Evolutionary conservation across 1,140 invertebrate species (phyloP).

Genomic region (Rhagoletis pomonella): DNA sequence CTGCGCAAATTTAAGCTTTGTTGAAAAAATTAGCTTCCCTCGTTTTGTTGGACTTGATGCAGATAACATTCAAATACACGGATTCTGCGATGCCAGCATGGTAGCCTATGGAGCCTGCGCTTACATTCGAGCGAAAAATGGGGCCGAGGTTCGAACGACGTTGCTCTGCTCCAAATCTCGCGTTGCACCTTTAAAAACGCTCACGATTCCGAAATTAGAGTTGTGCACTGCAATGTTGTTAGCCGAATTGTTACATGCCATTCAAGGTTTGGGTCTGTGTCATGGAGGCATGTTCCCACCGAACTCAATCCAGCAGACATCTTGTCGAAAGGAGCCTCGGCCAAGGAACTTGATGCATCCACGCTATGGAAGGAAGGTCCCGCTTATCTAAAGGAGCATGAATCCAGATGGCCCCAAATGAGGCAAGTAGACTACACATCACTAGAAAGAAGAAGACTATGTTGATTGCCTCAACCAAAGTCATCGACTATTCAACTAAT

Average conservation of each 20-base stretch:
- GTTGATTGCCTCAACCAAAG: too few species aligned
- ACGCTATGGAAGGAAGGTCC: too few species aligned
- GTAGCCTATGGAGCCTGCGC: conserved; percentile 69
- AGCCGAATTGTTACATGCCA: conserved; percentile 59
- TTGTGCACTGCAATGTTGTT: conserved; percentile 61
- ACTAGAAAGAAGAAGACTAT: too few species aligned
- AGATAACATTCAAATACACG: too few species aligned
- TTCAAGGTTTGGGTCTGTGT: conserved; percentile 55
- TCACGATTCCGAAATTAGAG: conserved; percentile 65
- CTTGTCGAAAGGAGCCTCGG: conserved; percentile 63
- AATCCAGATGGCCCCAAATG: too few species aligned
- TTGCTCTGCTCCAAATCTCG: conserved; percentile 67
- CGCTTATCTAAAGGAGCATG: too few species aligned
- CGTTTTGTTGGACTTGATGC: too few species aligned
- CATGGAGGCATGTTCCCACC: conserved; percentile 67
- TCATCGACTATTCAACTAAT: too few species aligned
- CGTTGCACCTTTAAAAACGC: conserved; percentile 64
- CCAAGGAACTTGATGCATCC: conserved; percentile 58
- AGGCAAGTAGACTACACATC: too few species aligned
- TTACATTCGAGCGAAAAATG: conserved; percentile 60
- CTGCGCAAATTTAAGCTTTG: too few species aligned
- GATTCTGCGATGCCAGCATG: conserved; percentile 69
- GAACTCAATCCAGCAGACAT: conserved; percentile 69
- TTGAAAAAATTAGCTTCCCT: too few species aligned
- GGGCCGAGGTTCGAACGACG: conserved; percentile 49